Evolutionary conservation across 2,797 vertebrate genomes (phyloP).

Genomic region (Cygnus olor): DNA sequence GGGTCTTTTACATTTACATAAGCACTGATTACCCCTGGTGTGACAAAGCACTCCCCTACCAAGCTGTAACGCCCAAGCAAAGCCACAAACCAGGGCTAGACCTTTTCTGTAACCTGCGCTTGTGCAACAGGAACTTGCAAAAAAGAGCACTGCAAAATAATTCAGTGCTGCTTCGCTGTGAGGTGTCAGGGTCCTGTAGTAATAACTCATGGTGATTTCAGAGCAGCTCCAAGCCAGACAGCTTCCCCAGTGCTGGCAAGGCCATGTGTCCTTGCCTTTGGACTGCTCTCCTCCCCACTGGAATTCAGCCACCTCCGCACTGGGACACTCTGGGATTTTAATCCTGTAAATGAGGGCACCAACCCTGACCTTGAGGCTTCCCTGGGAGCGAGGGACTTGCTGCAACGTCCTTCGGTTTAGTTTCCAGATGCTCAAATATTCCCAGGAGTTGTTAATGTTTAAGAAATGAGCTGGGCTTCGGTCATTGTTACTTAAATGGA

Average conservation of each 20-base stretch:
- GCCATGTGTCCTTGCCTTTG: conserved; percentile 6
- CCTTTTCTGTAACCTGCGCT: not conserved
- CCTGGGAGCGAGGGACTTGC: not conserved
- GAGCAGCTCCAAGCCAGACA: not conserved
- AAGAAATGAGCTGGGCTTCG: not conserved
- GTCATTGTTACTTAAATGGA: conserved; percentile 39
- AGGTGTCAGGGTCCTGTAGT: not conserved
- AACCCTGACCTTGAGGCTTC: not conserved
- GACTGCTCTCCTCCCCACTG: not conserved
- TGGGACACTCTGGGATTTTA: conserved; percentile 27
- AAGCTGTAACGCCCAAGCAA: not conserved
- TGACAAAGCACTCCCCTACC: not conserved
- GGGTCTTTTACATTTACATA: not conserved
- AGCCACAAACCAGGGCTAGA: not conserved
- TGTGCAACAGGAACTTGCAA: not conserved
- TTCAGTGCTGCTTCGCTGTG: not conserved
- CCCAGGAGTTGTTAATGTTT: conserved; percentile 5
- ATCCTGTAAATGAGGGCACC: conserved; percentile 10
- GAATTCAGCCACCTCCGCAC: conserved; percentile 9
- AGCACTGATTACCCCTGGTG: accelerated
- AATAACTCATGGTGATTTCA: not conserved
- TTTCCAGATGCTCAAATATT: conserved; percentile 11
- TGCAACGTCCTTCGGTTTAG: not conserved
- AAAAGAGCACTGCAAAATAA: not conserved
- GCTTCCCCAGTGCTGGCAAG: conserved; percentile 1